A percentile compares a stretch with the other conserved stretches of the same genome.
Conservation (phyloP, 2,888 invertebrate genomes). For the Pyrgus malvae region DNA sequence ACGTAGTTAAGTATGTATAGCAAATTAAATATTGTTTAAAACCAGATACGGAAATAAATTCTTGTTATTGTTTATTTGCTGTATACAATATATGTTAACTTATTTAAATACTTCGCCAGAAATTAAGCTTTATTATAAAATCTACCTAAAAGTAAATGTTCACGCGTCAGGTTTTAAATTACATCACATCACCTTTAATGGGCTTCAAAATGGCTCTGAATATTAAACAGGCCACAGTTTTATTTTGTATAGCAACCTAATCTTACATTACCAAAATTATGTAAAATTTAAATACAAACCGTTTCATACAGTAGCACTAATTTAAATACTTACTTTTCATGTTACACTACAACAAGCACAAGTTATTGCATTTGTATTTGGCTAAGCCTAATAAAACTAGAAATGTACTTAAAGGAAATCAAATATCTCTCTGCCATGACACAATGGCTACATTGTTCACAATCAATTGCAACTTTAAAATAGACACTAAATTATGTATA, state of each 20-base stretch:
- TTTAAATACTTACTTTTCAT: too few species aligned
- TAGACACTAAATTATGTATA: constrained; percentile 74
- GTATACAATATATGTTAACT: too few species aligned
- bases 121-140: constrained; percentile 20
- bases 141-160: constrained; percentile 19
- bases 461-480: constrained; percentile 72
- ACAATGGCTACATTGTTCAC: constrained; percentile 70
- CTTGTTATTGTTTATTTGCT: too few species aligned
- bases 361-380: too few species aligned
- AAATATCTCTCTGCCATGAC: constrained; percentile 73
- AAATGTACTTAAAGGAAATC: constrained; percentile 17
- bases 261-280: background rate
- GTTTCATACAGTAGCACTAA: too few species aligned
- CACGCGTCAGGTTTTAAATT: constrained; percentile 25
- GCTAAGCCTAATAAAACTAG: constrained; percentile 14
- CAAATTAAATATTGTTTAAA: too few species aligned
- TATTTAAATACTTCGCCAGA: background rate
- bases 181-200: constrained; percentile 16
- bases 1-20: too few species aligned
- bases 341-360: too few species aligned
- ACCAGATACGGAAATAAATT: too few species aligned
- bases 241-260: background rate
- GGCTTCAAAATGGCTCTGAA: constrained; percentile 15
- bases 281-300: too few species aligned
- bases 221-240: constrained; percentile 4